A percentile compares a stretch with the other conserved stretches of the same genome.
Conservation (phyloP, 2,797 vertebrate genomes). For the Octomys mimax region DNA sequence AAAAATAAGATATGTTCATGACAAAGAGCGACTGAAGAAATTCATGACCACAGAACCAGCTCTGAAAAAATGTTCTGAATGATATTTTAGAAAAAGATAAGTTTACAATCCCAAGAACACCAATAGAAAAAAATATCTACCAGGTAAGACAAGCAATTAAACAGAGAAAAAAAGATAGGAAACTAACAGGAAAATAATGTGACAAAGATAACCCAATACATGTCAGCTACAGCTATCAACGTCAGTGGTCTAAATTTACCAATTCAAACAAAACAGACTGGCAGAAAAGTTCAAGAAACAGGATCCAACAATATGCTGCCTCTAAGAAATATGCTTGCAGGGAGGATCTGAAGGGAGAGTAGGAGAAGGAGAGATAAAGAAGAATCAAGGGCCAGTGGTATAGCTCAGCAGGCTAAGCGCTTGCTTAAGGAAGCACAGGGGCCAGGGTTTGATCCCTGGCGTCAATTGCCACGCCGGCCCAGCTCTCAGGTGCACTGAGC, state of each 20-base stretch:
- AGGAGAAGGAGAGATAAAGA: too few relatives aligned
- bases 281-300: not conserved
- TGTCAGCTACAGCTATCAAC: not conserved
- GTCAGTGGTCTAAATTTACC: not conserved
- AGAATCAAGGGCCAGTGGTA: too few relatives aligned
- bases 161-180: not conserved
- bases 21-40: not conserved
- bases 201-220: not conserved
- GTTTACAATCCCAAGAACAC: not conserved
- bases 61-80: not conserved
- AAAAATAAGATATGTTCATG: not conserved
- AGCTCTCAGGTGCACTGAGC: too few relatives aligned
- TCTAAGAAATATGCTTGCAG: too few relatives aligned
- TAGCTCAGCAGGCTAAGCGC: too few relatives aligned
- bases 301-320: not conserved
- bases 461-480: too few relatives aligned
- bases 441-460: too few relatives aligned
- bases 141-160: not conserved
- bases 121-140: not conserved
- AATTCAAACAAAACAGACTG: not conserved
- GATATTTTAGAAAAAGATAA: not conserved
- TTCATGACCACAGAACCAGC: not conserved
- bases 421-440: too few relatives aligned
- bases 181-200: not conserved
- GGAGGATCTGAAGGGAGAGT: too few relatives aligned